Base-by-base conservation (phyloP, 1,140 invertebrate species). In the Tetramorium simillimum region DNA sequence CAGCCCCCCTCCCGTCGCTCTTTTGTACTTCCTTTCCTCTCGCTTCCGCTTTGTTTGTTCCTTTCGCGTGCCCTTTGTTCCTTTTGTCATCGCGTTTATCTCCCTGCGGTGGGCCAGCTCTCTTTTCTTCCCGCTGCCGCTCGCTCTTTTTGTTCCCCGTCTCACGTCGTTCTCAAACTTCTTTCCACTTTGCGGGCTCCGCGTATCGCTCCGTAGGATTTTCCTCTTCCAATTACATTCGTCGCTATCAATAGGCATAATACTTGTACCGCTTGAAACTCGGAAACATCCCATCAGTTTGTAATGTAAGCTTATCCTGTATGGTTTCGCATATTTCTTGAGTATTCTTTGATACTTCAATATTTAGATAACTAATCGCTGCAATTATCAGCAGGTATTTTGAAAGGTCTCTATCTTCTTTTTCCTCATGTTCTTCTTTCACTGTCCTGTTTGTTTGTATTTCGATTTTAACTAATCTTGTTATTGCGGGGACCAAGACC, bases 1-100 rank as follows among this genome's bases (percentile, higher is more conserved):
- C 75, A n/a, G n/a, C n/a, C n/a, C n/a, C n/a, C n/a, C n/a, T n/a
- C 82, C 37, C 1, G 72, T 85, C 84, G 85, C 86, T 76, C 63
- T 78, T 86, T 37, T 86, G 6, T 84, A 37, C 53, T 63, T 86
- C 65, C 91, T 90, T 87, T 90, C 85, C 77, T 78, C 58, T 72
- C 12, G 43, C 49, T 56, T 77, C 70, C 56, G 81, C 40, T 78
- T 85, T 78, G 75, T 84, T 86, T 82, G 21, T 63, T 43, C 76
- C 49, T 78, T 46, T 80, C 72, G 63, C 76, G 51, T 72, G 51
- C 40, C 62, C 40, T 76, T 85, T 76, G 46, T 76, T 73, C 33
- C 63, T 88, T 89, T 73, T 63, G 51, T 86, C 73, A 62, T 87
- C 37, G 37, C 63, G 62, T 67, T 76, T 63, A 51, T 82, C 56